A percentile compares a stretch with the other conserved stretches of the same genome.
phyloP scores from a whole-genome alignment of 2,113 vertebrate genomes.

The Ophiodon elongatus region DNA sequence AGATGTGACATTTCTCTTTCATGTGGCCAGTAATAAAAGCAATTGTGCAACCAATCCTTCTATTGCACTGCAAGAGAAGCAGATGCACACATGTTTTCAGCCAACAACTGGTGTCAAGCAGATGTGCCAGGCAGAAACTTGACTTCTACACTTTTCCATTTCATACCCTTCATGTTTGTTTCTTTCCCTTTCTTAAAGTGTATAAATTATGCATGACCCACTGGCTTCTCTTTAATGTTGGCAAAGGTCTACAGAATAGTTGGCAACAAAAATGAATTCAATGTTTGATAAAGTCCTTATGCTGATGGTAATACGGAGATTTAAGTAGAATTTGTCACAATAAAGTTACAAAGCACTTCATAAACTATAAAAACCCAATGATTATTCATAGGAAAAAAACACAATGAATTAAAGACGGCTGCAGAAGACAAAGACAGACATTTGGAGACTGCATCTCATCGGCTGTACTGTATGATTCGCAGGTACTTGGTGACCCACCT shows the following conservation, averaged over 20 bases:
- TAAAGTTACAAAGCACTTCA: neutral
- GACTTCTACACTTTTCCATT: neutral
- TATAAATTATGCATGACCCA: neutral
- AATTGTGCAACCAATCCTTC: neutral
- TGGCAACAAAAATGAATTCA: neutral
- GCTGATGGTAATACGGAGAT: neutral
- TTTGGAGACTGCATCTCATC: conserved; percentile 17
- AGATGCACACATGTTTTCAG: neutral
- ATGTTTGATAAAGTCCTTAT: neutral
- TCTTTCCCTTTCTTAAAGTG: neutral
- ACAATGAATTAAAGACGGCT: neutral
- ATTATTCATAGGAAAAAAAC: neutral
- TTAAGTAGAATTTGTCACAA: neutral
- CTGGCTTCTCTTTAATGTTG: neutral
- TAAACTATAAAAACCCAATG: neutral
- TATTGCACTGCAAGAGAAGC: neutral
- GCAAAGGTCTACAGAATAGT: neutral
- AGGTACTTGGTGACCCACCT: conserved; percentile 98
- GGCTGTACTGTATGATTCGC: conserved; percentile 28
- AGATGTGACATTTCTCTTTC: too few relatives aligned
- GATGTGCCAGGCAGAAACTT: neutral
- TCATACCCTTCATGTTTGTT: neutral
- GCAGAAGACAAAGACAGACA: neutral
- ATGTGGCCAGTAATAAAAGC: conserved; percentile 14
- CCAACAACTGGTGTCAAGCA: neutral